Percentiles rank a stretch among this genome's conserved stretches.
Conservation (phyloP, 2,113 vertebrate genomes). For the Centropus unirufus region DNA sequence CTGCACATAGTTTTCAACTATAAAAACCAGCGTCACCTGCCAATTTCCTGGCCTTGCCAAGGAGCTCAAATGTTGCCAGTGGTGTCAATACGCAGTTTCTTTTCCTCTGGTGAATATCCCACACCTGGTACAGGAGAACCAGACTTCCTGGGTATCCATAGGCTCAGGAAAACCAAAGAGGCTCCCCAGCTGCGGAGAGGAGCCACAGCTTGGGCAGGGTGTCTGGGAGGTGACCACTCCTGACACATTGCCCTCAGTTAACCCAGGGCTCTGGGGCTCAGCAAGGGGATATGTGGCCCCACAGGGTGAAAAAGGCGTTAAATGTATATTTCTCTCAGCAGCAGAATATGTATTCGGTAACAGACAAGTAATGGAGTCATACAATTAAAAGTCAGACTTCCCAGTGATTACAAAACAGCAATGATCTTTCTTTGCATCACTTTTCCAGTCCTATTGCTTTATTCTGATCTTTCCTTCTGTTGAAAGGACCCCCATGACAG, state of each 20-base stretch:
- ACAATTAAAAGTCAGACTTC: background rate
- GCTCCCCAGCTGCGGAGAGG: background rate
- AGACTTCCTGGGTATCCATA: fast-evolving
- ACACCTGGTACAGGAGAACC: background rate
- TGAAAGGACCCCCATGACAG: fast-evolving
- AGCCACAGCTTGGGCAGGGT: background rate
- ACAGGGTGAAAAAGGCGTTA: background rate
- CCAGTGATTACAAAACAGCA: background rate
- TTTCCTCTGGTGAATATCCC: fast-evolving
- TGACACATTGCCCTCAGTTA: fast-evolving
- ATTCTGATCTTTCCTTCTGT: background rate
- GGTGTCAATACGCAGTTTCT: too few species aligned
- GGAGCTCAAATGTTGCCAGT: fast-evolving
- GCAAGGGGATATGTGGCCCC: fast-evolving
- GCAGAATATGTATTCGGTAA: background rate
- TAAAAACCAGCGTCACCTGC: background rate
- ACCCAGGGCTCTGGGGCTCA: fast-evolving
- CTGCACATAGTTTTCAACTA: background rate
- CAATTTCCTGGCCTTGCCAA: background rate
- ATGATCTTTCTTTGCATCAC: fast-evolving
- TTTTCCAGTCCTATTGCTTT: background rate
- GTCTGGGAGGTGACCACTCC: fast-evolving
- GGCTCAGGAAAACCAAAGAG: fast-evolving
- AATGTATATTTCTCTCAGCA: background rate
- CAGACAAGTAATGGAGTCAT: background rate